Base-by-base conservation (phyloP, 2,888 invertebrate genomes). In the Nymphalis urticae region DNA sequence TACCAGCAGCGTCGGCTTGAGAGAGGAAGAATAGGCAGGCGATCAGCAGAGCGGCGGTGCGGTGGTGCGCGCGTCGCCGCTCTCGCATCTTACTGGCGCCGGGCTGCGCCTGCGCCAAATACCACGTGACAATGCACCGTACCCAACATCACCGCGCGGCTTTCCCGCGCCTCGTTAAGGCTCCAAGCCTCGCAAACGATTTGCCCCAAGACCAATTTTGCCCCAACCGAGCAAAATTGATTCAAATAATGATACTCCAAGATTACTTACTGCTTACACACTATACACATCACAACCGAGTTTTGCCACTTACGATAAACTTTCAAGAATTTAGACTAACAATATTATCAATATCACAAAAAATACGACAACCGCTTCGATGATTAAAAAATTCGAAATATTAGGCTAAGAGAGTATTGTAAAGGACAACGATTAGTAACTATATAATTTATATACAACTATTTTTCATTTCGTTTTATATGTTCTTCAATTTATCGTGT, bases 351-450 rank as follows among this genome's bases (percentile, higher is more conserved):
- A n/a, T 89, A 90, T 92, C 91, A 92, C 92, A 91, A 92, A 92
- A 79, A 91, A 92, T 90, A 92, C 92, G 92, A 92, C 92, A 92
- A 92, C 92, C 92, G 89, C 86, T 92, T 92, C 92, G 91, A 90
- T 91, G 90, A 85, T 81, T 74, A 88, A 89, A 89, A 85, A 80
- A 82, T 88, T 85, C 84, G 82, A 87, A 89, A 88, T 86, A 80
- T 72, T 72, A 72, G 62, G 65, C 71, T 75, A 73, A 73, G 62
- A 75, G 70, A 75, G 70, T 71, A 75, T 76, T 79, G 76, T 80
- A 80, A 80, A 81, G 89, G 88, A 89, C 87, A 83, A 88, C 82
- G 85, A 85, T 75, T 74, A 76, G 75, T 76, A 76, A 74, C 69
- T 76, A 74, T 76, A 70, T 69, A 71, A 73, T 70, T 74, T 76